Conservation (phyloP, 2,797 vertebrate species). For the Tragopan temminckii region DNA sequence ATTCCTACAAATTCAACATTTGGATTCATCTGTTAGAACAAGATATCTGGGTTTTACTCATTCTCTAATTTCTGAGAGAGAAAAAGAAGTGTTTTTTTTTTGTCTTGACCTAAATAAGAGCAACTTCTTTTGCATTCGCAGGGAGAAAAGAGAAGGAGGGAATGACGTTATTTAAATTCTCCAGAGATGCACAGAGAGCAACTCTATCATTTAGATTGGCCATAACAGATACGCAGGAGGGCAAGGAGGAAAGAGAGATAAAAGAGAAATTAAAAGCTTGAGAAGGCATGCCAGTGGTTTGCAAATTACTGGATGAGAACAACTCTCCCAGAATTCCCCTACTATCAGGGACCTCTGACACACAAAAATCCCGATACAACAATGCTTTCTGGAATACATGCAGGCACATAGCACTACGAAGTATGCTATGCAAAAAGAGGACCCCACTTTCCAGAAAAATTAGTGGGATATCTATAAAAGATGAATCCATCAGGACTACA, state of each 20-base stretch:
- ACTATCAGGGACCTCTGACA: not conserved
- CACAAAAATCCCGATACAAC: not conserved
- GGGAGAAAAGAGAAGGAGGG: not conserved
- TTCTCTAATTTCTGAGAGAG: not conserved
- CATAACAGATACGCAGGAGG: conserved; percentile 16
- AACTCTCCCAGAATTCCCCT: not conserved
- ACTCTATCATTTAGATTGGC: not conserved
- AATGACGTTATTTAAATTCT: conserved; percentile 28
- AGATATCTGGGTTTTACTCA: not conserved
- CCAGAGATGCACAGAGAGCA: not conserved
- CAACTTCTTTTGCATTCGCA: not conserved
- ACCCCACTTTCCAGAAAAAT: not conserved
- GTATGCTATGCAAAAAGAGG: not conserved
- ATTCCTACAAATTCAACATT: not conserved
- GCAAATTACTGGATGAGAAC: not conserved
- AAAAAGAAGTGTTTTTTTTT: not conserved
- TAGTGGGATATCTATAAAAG: not conserved
- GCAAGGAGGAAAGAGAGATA: conserved; percentile 16
- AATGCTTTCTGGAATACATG: not conserved
- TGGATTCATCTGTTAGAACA: rapidly evolving
- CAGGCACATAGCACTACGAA: rapidly evolving
- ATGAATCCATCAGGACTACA: not conserved
- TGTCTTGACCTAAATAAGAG: not conserved
- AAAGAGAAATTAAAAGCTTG: conserved; percentile 29
- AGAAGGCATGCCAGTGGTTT: not conserved